These are phyloP conservation scores for Rhizomys pruinosus DNA, from an alignment of 2,113 vertebrate genomes.

Conservation along the genomic window DNA sequence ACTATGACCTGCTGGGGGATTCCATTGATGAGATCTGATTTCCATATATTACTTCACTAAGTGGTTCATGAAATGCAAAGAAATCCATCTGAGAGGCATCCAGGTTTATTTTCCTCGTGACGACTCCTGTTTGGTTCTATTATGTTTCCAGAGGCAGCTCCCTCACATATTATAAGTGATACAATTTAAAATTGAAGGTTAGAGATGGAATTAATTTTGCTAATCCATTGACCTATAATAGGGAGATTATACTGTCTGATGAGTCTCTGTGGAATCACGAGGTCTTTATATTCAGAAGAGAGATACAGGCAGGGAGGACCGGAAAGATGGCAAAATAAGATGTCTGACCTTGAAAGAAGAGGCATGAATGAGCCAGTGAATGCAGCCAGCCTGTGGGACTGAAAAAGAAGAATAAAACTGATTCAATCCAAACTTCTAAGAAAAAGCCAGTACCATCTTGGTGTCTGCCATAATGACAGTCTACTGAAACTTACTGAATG, in stretches of 20 bases:
- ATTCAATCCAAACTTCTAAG: background rate
- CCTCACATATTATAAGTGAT: background rate
- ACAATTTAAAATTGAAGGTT: slow-evolving; percentile 19
- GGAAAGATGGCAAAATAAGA: background rate
- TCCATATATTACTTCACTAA: background rate
- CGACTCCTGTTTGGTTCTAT: background rate
- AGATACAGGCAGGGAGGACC: background rate
- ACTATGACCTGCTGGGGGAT: background rate
- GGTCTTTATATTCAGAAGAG: background rate
- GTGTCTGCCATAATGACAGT: background rate
- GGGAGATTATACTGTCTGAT: background rate
- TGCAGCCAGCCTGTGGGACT: background rate
- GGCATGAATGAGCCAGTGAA: background rate
- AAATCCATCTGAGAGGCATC: background rate
- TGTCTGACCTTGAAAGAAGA: background rate
- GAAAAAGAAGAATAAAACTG: background rate
- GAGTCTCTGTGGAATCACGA: background rate
- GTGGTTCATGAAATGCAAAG: background rate
- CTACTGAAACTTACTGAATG: too few relatives aligned
- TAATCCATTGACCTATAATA: slow-evolving; percentile 29
- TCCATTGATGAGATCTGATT: background rate
- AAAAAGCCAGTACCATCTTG: background rate
- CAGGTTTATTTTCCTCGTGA: slow-evolving; percentile 7
- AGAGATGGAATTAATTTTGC: background rate
- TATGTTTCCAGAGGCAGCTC: background rate